A percentile compares a stretch with the other conserved stretches of the same genome.
Conservation (phyloP, 2,797 vertebrate species). For the Phoebastria nigripes region DNA sequence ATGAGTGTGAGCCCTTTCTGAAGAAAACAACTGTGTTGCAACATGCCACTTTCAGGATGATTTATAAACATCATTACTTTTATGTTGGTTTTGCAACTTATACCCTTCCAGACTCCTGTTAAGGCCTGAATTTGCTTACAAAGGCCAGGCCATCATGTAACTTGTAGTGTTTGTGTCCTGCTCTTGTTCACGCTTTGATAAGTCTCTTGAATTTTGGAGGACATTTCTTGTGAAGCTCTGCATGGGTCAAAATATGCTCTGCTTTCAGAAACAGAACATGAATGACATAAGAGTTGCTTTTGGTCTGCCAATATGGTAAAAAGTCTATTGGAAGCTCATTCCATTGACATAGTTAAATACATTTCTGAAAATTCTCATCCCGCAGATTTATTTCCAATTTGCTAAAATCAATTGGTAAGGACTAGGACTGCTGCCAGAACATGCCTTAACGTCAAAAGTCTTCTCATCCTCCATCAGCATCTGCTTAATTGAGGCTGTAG, state of each 20-base stretch:
- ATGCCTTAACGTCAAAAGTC: neutral
- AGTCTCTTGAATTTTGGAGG: neutral
- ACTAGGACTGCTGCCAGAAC: slow-evolving; percentile 8
- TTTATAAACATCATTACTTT: neutral
- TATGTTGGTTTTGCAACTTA: neutral
- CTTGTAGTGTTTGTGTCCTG: neutral
- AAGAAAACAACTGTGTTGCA: neutral
- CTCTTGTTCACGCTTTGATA: neutral
- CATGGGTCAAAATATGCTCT: neutral
- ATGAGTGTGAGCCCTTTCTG: neutral
- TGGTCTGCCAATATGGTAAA: neutral
- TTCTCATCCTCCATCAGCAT: neutral
- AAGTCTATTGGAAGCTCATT: neutral
- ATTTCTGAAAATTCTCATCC: neutral
- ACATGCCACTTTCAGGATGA: neutral
- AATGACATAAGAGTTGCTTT: neutral
- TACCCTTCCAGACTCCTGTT: neutral
- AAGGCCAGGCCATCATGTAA: neutral
- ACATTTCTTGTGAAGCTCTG: neutral
- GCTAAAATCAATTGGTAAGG: neutral
- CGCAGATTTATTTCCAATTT: slow-evolving; percentile 26
- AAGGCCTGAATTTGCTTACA: neutral
- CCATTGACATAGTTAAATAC: neutral
- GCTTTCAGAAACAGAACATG: neutral
- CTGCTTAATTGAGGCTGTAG: slow-evolving; percentile 4